Conservation (phyloP, 2,113 vertebrate species). For the Saiga tatarica region DNA sequence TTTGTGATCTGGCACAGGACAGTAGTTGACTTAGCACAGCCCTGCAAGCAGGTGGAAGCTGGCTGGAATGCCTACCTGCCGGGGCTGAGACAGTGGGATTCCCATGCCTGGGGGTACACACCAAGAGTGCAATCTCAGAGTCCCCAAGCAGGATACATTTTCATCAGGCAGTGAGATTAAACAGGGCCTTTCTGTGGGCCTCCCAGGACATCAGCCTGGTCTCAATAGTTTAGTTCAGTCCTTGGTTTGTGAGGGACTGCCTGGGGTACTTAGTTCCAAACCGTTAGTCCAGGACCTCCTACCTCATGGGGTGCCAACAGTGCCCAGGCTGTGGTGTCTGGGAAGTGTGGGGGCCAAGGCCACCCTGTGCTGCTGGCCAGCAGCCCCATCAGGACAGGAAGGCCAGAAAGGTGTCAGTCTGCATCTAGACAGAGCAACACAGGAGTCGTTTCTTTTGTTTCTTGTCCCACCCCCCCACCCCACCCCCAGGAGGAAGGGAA, state of each 20-base stretch:
- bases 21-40: not conserved
- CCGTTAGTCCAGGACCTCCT: not conserved
- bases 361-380: not conserved
- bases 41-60: not conserved
- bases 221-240: not conserved
- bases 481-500: not conserved
- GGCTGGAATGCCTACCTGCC: not conserved
- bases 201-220: not conserved
- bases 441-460: not conserved
- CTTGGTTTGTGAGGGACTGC: not conserved
- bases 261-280: not conserved
- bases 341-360: not conserved
- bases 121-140: not conserved
- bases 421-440: not conserved
- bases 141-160: not conserved
- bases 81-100: not conserved
- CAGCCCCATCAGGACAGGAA: not conserved
- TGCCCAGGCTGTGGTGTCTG: not conserved
- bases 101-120: not conserved
- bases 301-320: not conserved
- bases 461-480: not conserved
- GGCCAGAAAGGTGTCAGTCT: not conserved
- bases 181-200: not conserved
- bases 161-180: not conserved
- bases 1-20: not conserved